Evolutionary conservation across 2,888 invertebrate genomes (phyloP).

Genomic region (Pheosia tremula): DNA sequence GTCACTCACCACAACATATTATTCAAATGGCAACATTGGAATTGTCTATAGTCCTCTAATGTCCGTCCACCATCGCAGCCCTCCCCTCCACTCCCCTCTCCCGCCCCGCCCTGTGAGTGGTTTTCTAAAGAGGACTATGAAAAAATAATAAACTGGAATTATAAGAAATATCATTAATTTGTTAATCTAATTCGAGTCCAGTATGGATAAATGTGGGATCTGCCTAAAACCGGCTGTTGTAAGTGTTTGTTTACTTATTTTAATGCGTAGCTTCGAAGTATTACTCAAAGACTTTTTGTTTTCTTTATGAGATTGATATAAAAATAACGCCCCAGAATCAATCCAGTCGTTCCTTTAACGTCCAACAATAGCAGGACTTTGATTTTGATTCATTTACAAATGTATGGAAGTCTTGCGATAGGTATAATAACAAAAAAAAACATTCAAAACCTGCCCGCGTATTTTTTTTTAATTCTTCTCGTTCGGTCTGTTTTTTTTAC

Average conservation of each 20-base stretch:
- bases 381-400: conserved; percentile 29
- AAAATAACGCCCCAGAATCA: conserved; percentile 65
- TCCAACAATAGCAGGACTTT: conserved; percentile 22
- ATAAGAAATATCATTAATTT: conserved; percentile 58
- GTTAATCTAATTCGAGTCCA: conserved; percentile 43
- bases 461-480: conserved; percentile 75
- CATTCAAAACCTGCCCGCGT: conserved; percentile 81
- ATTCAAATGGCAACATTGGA: conserved; percentile 15
- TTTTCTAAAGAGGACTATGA: conserved; percentile 57
- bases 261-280: conserved; percentile 53
- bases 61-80: conserved; percentile 33
- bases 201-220: conserved; percentile 80
- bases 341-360: conserved; percentile 31
- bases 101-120: conserved; percentile 65
- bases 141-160: conserved; percentile 63
- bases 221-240: conserved; percentile 76
- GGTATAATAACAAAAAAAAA: conserved; percentile 63
- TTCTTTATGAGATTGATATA: conserved; percentile 73
- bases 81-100: conserved; percentile 51
- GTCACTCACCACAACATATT: neutral
- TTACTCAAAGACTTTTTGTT: conserved; percentile 73
- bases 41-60: conserved; percentile 35
- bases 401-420: conserved; percentile 29
- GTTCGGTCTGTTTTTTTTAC: conserved; percentile 76
- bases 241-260: conserved; percentile 53